These are phyloP conservation scores for Papilio glaucus DNA, from an alignment of 1,140 invertebrate genomes.

Conservation along the genomic window DNA sequence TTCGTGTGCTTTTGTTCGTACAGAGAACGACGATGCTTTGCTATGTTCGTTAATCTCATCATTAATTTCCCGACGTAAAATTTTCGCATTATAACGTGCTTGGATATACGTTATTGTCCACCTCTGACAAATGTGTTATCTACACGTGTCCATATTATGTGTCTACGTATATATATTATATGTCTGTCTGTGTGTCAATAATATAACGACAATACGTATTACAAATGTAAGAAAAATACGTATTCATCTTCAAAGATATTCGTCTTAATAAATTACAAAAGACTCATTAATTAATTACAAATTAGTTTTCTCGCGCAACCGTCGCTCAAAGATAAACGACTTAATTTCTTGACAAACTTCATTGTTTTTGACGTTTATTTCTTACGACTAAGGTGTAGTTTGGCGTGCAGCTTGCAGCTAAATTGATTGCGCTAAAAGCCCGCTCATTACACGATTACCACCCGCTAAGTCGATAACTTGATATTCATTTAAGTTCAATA, in stretches of 20 bases:
- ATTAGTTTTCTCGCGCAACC: slow-evolving; percentile 56
- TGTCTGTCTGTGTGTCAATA: neutral
- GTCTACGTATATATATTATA: neutral
- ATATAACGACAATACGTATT: neutral
- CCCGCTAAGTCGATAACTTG: slow-evolving; percentile 73
- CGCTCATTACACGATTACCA: slow-evolving; percentile 71
- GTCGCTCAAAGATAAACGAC: slow-evolving; percentile 58
- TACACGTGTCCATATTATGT: too few relatives aligned
- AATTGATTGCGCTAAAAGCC: slow-evolving; percentile 59
- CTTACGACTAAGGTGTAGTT: slow-evolving; percentile 48
- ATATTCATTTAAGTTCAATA: slow-evolving; percentile 66
- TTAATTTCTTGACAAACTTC: slow-evolving; percentile 53
- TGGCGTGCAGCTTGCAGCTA: slow-evolving; percentile 40
- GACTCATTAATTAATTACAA: slow-evolving; percentile 65
- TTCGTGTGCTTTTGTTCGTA: too few relatives aligned
- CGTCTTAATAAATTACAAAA: slow-evolving; percentile 43
- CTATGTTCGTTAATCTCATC: too few relatives aligned
- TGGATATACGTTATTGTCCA: too few relatives aligned
- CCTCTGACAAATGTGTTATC: too few relatives aligned
- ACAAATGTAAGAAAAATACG: slow-evolving; percentile 11
- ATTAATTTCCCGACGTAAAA: too few relatives aligned
- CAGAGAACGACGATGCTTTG: too few relatives aligned
- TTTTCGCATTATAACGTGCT: too few relatives aligned
- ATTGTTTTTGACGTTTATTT: slow-evolving; percentile 38
- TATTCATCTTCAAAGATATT: neutral